phyloP scores from a whole-genome alignment of 2,797 vertebrate species.

The Eurystomus glaucurus region DNA sequence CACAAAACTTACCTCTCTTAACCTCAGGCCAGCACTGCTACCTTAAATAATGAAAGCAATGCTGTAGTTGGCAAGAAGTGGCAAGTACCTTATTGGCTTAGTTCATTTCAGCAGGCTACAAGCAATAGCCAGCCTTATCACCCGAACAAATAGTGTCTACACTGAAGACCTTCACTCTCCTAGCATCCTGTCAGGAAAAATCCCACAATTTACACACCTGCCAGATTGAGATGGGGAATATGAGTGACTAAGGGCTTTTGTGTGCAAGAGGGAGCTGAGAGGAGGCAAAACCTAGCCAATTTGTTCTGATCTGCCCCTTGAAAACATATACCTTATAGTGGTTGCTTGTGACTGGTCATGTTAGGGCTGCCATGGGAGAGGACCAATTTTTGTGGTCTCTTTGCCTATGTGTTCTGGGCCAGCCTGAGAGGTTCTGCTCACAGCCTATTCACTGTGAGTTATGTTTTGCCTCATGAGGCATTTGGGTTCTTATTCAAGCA shows the following conservation, averaged over 20 bases:
- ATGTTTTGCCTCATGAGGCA: rapidly evolving
- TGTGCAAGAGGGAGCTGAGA: not conserved
- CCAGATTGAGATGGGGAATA: not conserved
- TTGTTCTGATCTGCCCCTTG: not conserved
- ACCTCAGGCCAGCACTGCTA: not conserved
- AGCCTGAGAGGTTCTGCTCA: not conserved
- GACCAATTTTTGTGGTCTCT: not conserved
- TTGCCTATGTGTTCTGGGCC: not conserved
- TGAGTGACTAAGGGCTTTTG: not conserved
- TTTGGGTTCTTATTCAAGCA: not conserved
- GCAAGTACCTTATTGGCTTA: not conserved
- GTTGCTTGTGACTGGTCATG: not conserved
- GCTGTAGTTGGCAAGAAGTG: not conserved
- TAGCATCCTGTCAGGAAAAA: not conserved
- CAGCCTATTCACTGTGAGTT: not conserved
- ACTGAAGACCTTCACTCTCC: not conserved
- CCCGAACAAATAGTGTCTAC: not conserved
- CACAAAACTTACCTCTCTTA: not conserved
- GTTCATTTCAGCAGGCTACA: not conserved
- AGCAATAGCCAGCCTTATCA: not conserved
- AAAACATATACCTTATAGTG: rapidly evolving
- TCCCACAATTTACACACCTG: not conserved
- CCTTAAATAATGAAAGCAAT: not conserved
- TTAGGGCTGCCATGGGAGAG: not conserved
- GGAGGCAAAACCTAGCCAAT: not conserved